phyloP scores from a whole-genome alignment of 2,888 invertebrate genomes.

The Drosophila robusta region DNA sequence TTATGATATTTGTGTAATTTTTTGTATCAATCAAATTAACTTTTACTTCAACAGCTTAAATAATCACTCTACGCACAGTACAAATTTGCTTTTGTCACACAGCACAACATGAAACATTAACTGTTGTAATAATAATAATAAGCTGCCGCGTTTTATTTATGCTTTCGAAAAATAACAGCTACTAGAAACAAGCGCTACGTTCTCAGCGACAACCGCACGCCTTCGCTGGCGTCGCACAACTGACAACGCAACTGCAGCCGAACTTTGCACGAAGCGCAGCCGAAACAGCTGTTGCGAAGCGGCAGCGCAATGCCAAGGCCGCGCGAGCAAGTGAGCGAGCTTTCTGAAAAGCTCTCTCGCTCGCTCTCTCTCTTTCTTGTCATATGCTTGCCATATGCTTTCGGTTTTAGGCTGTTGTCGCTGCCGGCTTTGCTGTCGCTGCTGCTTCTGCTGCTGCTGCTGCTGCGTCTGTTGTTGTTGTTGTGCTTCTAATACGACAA shows the following conservation, averaged over 20 bases:
- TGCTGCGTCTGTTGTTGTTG: conserved; percentile 5
- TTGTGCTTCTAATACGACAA: conserved; percentile 11
- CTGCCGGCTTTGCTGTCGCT: conserved; percentile 1
- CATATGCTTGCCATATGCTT: conserved; percentile 41
- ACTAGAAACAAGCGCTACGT: background rate
- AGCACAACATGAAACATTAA: conserved; percentile 6
- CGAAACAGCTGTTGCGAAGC: conserved; percentile 53
- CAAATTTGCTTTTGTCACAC: conserved; percentile 7
- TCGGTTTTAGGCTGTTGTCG: conserved; percentile 28
- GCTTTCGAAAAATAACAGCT: conserved; percentile 4
- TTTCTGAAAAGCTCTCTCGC: conserved; percentile 21
- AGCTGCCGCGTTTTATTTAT: conserved; percentile 8
- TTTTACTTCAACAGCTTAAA: too few relatives aligned
- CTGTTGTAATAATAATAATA: background rate
- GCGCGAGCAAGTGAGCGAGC: conserved; percentile 26
- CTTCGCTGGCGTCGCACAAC: conserved; percentile 57
- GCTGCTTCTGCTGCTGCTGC: conserved; percentile 1
- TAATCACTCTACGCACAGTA: background rate
- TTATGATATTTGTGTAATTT: background rate
- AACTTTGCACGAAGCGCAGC: conserved; percentile 27
- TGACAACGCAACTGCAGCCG: conserved; percentile 27
- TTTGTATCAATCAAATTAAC: background rate
- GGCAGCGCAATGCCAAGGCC: conserved; percentile 71
- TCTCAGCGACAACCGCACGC: conserved; percentile 50
- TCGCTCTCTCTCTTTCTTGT: conserved; percentile 1